phyloP scores from a whole-genome alignment of 2,113 vertebrate genomes.

The Ginglymostoma cirratum region DNA sequence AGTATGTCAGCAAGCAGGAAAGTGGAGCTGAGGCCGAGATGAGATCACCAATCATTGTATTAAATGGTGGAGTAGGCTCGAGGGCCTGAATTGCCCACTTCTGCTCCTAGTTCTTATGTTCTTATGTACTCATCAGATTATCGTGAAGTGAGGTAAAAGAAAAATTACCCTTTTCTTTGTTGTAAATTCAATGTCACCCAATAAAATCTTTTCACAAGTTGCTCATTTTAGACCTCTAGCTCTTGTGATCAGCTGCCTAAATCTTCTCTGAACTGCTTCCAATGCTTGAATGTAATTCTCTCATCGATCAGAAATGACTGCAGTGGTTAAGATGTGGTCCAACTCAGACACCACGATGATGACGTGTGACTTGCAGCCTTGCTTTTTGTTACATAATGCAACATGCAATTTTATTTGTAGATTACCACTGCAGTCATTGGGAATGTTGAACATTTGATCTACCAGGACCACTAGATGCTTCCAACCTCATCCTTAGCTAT shows the following conservation, averaged over 20 bases:
- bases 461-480: neutral
- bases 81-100: too few species aligned
- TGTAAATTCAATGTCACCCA: too few species aligned
- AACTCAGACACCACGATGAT: neutral
- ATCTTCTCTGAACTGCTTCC: neutral
- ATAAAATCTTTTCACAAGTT: neutral
- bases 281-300: neutral
- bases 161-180: too few species aligned
- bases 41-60: too few species aligned
- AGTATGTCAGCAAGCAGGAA: rapidly evolving
- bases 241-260: neutral
- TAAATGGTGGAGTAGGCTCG: too few species aligned
- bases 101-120: too few species aligned
- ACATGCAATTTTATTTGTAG: neutral
- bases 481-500: neutral
- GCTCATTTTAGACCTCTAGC: neutral
- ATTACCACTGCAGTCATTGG: neutral
- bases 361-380: neutral
- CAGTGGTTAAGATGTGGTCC: too few species aligned
- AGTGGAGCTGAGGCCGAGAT: too few species aligned
- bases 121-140: too few species aligned
- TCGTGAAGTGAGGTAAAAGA: too few species aligned
- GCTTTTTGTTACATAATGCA: neutral
- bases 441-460: neutral
- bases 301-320: neutral